A percentile compares a stretch with the other conserved stretches of the same genome.
Evolutionary conservation across 2,797 vertebrate species (phyloP).

Genomic region (Manis pentadactyla): DNA sequence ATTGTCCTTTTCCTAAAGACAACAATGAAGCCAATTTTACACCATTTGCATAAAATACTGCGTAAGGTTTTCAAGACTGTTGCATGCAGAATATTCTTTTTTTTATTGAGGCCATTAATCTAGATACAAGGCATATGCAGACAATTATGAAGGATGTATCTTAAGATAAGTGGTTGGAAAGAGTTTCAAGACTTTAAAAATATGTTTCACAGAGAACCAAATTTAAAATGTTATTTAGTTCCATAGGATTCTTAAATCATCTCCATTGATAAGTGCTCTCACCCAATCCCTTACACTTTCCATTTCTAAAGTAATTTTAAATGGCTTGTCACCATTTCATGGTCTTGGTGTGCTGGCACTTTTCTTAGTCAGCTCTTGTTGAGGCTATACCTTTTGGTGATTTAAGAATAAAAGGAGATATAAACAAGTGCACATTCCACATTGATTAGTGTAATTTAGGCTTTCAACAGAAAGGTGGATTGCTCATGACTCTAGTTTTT

Average conservation of each 20-base stretch:
- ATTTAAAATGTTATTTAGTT: slow-evolving; percentile 81
- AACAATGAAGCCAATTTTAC: background rate
- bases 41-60: background rate
- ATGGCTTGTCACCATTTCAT: slow-evolving; percentile 74
- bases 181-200: slow-evolving; percentile 65
- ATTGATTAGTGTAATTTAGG: background rate
- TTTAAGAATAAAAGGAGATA: background rate
- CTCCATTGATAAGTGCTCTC: slow-evolving; percentile 75
- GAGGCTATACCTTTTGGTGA: slow-evolving; percentile 54
- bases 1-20: background rate
- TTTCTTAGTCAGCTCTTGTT: slow-evolving; percentile 71
- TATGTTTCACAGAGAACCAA: slow-evolving; percentile 59
- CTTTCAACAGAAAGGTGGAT: slow-evolving; percentile 16
- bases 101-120: slow-evolving; percentile 57
- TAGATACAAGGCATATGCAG: slow-evolving; percentile 69
- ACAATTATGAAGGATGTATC: slow-evolving; percentile 62
- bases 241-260: slow-evolving; percentile 76
- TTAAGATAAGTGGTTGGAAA: slow-evolving; percentile 64
- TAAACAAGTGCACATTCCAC: slow-evolving; percentile 28
- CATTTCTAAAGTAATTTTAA: slow-evolving; percentile 79
- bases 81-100: background rate
- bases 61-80: background rate
- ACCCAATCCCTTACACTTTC: background rate
- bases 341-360: slow-evolving; percentile 42
- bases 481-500: background rate